Percentiles rank a stretch among this genome's conserved stretches.
phyloP scores from a whole-genome alignment of 2,888 invertebrate genomes.

The Theretra japonica region DNA sequence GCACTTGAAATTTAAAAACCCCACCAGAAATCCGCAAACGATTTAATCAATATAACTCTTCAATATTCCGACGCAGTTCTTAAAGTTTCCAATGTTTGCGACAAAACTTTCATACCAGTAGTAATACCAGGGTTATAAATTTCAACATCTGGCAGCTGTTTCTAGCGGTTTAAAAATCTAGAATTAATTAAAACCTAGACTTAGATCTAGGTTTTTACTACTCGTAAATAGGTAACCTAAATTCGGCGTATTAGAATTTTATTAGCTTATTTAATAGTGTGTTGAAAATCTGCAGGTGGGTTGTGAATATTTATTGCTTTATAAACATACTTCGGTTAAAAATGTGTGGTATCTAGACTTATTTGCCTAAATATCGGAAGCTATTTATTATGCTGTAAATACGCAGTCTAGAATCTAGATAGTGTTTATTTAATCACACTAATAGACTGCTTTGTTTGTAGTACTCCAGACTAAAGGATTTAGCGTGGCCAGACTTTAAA shows the following conservation, averaged over 20 bases:
- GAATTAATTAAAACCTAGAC: background rate
- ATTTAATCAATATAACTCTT: conserved; percentile 14
- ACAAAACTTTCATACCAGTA: background rate
- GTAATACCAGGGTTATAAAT: conserved; percentile 1
- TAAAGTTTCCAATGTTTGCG: background rate
- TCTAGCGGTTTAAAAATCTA: conserved; percentile 9
- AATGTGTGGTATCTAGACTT: background rate
- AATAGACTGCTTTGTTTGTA: too few species aligned
- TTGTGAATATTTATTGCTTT: conserved; percentile 3
- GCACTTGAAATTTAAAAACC: background rate
- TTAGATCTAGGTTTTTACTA: conserved; percentile 16
- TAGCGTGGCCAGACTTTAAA: too few species aligned
- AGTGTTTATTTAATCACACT: background rate
- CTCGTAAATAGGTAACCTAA: conserved; percentile 22
- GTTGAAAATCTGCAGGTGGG: conserved; percentile 10
- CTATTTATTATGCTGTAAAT: conserved; percentile 2
- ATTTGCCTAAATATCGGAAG: background rate
- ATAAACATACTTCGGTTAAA: background rate
- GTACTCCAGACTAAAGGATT: background rate
- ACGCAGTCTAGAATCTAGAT: background rate
- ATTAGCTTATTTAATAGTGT: background rate
- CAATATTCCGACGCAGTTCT: conserved; percentile 7
- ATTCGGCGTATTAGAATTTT: background rate
- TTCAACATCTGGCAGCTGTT: conserved; percentile 13
- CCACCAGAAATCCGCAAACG: background rate